phyloP scores from a whole-genome alignment of 2,888 invertebrate species.

The Polylopha cassiicola region DNA sequence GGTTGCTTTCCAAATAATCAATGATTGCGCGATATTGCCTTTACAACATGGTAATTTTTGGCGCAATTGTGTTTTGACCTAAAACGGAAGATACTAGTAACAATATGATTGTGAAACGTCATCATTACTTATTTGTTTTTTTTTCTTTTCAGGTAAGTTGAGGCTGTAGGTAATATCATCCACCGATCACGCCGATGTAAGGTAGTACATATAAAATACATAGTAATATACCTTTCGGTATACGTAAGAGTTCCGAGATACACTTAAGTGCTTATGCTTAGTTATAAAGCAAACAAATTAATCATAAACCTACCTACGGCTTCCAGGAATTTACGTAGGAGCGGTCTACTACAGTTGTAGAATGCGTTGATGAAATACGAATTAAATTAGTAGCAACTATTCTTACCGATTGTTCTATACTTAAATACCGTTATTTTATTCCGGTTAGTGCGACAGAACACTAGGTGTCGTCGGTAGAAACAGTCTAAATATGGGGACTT shows the following conservation, averaged over 20 bases:
- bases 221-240: no score
- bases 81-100: background rate
- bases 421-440: no score
- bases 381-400: no score
- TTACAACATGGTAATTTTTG: constrained; percentile 6
- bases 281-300: constrained; percentile 2
- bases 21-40: constrained; percentile 3
- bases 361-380: constrained; percentile 15
- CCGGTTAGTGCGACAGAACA: no score
- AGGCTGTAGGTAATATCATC: no score
- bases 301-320: constrained; percentile 11
- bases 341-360: constrained; percentile 14
- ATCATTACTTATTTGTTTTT: background rate
- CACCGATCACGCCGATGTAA: no score
- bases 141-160: constrained; percentile 20
- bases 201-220: no score
- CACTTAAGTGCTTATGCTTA: background rate
- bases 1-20: constrained; percentile 3
- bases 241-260: no score
- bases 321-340: constrained; percentile 16
- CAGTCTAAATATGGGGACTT: no score
- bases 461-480: no score
- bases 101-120: background rate
- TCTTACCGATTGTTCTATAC: no score
- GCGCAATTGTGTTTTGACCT: background rate